Base-by-base conservation (phyloP, 2,113 vertebrate genomes). In the Ursus arctos region DNA sequence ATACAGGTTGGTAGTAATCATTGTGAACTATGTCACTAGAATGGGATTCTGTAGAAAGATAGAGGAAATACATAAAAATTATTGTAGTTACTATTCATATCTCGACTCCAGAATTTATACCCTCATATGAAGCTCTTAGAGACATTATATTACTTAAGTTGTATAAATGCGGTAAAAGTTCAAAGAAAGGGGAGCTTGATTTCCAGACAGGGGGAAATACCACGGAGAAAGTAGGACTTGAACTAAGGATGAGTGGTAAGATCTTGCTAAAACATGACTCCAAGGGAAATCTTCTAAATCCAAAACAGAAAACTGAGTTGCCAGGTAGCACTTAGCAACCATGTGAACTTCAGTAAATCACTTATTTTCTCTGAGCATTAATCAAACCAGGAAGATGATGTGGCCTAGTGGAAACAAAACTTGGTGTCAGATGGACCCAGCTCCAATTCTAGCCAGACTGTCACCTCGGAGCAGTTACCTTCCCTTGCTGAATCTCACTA, bases 271-370 rank as follows among this genome's bases (percentile, higher is more conserved):
- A 92, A 89, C 63, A 76, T 59, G 31, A n/a, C 69, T 77, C 47
- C 19, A 19, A 43, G 36, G 36, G 40, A 80, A 76, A 53, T 55
- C 69, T 79, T 80, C 31, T 80, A 93, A 90, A 91, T 59, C 21
- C 28, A 81, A 95, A 93, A 81, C 28, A 84, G 76, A 88, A 88
- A 19, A 61, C 31, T 95, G 6, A 61, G 36, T 80, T 40, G 18
- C 94, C 83, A 76, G 89, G 51, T 18, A 90, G 11, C 49, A 61
- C 31, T 91, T 77, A 91, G 12, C 33, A 92, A 63, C 5, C n/a
- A 87, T 21, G 15, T 53, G 53, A 97, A 95, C 18, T 18, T 93
- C 72, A 85, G 67, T 74, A 92, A 96, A 80, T 85, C 63, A 84
- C 51, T 74, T 47, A 51, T 87, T 89, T 83, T 80, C 81, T 85